These are phyloP conservation scores for Asarcornis scutulata DNA, from an alignment of 2,113 vertebrate genomes.

Conservation along the genomic window DNA sequence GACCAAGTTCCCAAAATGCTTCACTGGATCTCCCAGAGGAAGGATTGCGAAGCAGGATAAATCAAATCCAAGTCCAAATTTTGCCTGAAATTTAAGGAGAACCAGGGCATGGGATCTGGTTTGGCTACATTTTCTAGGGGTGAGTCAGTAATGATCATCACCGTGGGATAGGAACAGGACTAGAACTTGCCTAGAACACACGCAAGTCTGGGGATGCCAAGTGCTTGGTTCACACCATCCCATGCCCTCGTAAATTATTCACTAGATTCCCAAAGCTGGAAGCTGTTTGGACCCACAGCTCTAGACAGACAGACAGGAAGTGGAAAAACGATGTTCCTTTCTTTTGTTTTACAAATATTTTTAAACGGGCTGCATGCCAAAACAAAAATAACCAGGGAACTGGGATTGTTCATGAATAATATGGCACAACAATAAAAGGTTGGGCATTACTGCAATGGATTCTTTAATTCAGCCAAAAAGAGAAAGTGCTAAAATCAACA, in stretches of 20 bases:
- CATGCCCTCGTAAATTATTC: not conserved
- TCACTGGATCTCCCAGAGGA: not conserved
- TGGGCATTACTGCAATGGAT: not conserved
- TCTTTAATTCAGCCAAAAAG: slow-evolving; percentile 22
- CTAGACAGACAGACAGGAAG: slow-evolving; percentile 37
- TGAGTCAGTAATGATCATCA: not conserved
- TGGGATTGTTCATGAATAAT: slow-evolving; percentile 30
- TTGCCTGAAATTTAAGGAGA: not conserved
- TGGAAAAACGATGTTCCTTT: slow-evolving; percentile 13
- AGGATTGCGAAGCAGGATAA: not conserved
- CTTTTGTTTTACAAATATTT: slow-evolving; percentile 36
- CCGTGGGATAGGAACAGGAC: not conserved
- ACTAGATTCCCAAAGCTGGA: not conserved
- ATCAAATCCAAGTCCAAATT: not conserved
- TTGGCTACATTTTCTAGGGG: not conserved
- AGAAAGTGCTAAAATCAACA: slow-evolving; percentile 67
- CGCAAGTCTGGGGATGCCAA: not conserved
- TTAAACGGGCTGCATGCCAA: not conserved
- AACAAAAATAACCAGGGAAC: slow-evolving; percentile 28
- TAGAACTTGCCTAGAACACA: not conserved
- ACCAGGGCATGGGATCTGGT: not conserved
- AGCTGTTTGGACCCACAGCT: not conserved
- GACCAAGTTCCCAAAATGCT: not conserved
- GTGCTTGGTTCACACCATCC: not conserved
- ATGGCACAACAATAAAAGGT: slow-evolving; percentile 16